A percentile compares a stretch with the other conserved stretches of the same genome.
Evolutionary conservation across 2,113 vertebrate species (phyloP).

Genomic region (Chunga burmeisteri): DNA sequence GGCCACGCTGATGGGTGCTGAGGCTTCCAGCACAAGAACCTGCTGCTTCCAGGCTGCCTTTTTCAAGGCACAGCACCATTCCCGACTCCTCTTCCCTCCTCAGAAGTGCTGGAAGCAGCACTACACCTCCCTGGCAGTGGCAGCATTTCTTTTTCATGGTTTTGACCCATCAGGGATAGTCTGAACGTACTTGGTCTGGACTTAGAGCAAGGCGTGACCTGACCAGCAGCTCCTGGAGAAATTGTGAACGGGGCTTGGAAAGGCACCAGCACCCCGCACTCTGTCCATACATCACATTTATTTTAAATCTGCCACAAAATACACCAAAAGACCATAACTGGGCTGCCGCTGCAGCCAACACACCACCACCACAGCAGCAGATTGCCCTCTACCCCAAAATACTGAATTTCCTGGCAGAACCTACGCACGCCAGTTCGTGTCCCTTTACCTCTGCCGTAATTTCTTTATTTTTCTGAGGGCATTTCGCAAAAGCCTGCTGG

Average conservation of each 20-base stretch:
- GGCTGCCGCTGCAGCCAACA: too few species aligned
- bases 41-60: neutral
- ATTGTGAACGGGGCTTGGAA: neutral
- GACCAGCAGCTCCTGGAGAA: neutral
- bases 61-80: rapidly evolving
- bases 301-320: neutral
- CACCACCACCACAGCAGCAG: neutral
- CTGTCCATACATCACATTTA: neutral
- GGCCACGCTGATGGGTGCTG: neutral
- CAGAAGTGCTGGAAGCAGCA: neutral
- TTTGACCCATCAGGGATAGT: neutral
- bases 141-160: neutral
- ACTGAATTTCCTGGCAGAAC: too few species aligned
- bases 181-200: neutral
- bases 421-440: rapidly evolving
- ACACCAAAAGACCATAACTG: neutral
- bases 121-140: neutral
- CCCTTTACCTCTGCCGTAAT: neutral
- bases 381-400: neutral
- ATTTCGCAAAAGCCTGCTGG: neutral
- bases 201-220: neutral
- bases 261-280: neutral
- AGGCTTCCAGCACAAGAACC: neutral
- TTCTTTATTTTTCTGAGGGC: neutral
- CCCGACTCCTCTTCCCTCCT: neutral